These are phyloP conservation scores for Xenopus laevis DNA, from an alignment of 2,113 vertebrate genomes.

Conservation along the genomic window DNA sequence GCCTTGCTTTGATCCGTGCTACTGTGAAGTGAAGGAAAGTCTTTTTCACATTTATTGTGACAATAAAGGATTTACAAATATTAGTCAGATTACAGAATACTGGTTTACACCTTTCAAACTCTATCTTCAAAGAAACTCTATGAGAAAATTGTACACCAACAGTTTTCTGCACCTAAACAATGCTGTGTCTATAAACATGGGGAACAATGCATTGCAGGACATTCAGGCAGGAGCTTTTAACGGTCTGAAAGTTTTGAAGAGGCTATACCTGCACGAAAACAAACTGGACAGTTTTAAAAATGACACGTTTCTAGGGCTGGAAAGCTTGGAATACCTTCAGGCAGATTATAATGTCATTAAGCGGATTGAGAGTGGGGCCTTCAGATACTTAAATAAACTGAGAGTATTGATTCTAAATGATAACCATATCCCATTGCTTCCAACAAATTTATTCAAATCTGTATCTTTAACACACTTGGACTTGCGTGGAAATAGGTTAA, in stretches of 20 bases:
- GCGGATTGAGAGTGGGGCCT: constrained; percentile 93
- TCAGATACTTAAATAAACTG: constrained; percentile 91
- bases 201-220: constrained; percentile 97
- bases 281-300: constrained; percentile 97
- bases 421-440: constrained; percentile 94
- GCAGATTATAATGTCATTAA: constrained; percentile 99
- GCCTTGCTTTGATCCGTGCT: constrained; percentile 96
- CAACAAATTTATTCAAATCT: constrained; percentile 92
- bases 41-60: constrained; percentile 98
- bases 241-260: constrained; percentile 89
- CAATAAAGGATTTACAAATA: constrained; percentile 99
- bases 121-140: constrained; percentile 95
- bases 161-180: constrained; percentile 98
- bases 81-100: constrained; percentile 94
- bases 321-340: constrained; percentile 96
- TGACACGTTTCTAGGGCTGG: constrained; percentile 95
- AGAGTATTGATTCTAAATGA: constrained; percentile 96
- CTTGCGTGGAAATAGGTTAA: constrained; percentile 92
- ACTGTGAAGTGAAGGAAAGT: constrained; percentile 98
- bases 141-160: constrained; percentile 97
- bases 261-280: constrained; percentile 95
- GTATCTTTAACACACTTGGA: constrained; percentile 96
- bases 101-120: constrained; percentile 98
- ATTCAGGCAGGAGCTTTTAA: constrained; percentile 96
- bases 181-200: constrained; percentile 95